These are phyloP conservation scores for Anisognathus igniventris DNA, from an alignment of 2,797 vertebrate species.

Conservation along the genomic window DNA sequence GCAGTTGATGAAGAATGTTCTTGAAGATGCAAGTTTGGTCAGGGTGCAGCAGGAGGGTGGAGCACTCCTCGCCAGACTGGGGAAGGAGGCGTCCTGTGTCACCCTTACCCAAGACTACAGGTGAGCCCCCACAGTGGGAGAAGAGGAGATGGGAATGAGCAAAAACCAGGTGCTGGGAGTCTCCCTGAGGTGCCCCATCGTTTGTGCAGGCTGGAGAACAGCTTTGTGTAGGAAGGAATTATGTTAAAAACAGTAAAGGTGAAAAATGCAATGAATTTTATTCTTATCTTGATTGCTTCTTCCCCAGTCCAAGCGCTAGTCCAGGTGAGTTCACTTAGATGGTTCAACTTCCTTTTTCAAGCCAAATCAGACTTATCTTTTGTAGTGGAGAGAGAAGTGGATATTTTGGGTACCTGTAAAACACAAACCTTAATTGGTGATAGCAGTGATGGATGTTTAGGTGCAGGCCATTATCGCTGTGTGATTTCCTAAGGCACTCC, in stretches of 20 bases:
- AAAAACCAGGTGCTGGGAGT: neutral
- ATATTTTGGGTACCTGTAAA: neutral
- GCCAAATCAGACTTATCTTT: neutral
- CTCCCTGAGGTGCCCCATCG: accelerated
- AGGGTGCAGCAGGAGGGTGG: constrained; percentile 87
- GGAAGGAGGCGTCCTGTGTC: constrained; percentile 80
- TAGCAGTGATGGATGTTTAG: neutral
- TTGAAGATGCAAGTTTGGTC: constrained; percentile 82
- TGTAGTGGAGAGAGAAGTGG: neutral
- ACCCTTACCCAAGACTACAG: constrained; percentile 78
- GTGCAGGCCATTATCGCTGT: neutral
- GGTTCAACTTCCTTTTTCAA: neutral
- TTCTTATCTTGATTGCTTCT: neutral
- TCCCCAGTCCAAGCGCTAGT: neutral
- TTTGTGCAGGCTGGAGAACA: neutral
- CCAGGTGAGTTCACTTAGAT: neutral
- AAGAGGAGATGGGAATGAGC: neutral
- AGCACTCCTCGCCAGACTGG: constrained; percentile 79
- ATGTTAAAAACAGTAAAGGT: neutral
- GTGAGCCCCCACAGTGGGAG: constrained; percentile 52
- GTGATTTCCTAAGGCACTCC: neutral
- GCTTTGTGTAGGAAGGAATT: neutral
- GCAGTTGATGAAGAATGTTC: constrained; percentile 81
- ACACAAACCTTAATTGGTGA: neutral
- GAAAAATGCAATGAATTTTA: neutral